Conservation (phyloP, 2,113 vertebrate genomes). For the Apteryx mantelli region DNA sequence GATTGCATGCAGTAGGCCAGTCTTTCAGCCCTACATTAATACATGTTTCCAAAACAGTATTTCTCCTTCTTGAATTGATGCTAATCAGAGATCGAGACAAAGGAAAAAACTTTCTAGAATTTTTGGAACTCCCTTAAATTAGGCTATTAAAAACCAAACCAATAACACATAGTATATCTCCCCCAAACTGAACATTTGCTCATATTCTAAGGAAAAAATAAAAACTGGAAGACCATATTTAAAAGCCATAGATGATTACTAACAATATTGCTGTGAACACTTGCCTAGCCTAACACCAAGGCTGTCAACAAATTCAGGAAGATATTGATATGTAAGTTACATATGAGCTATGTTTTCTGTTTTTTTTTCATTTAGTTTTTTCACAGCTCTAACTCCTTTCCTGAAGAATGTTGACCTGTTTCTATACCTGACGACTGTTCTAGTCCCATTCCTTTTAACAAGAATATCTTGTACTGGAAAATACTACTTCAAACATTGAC, state of each 20-base stretch:
- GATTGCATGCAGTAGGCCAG: background rate
- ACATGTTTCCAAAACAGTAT: background rate
- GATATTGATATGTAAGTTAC: background rate
- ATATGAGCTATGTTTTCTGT: background rate
- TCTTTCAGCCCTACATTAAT: background rate
- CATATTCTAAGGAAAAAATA: background rate
- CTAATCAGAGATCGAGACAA: background rate
- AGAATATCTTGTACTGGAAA: background rate
- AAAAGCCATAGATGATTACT: background rate
- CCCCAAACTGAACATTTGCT: background rate
- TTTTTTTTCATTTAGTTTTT: background rate
- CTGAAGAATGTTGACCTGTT: background rate
- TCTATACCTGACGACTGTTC: background rate
- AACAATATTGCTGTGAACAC: background rate
- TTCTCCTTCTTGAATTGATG: background rate
- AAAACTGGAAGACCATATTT: background rate
- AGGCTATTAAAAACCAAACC: background rate
- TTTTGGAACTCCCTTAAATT: background rate
- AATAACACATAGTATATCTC: background rate
- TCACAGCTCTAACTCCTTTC: background rate
- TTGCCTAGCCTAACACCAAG: background rate
- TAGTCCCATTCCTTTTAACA: background rate
- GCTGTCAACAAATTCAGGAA: background rate
- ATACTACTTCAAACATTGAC: background rate
- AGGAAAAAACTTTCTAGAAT: background rate